Conservation (phyloP, 1,140 invertebrate genomes). For the Drosophila willistoni region DNA sequence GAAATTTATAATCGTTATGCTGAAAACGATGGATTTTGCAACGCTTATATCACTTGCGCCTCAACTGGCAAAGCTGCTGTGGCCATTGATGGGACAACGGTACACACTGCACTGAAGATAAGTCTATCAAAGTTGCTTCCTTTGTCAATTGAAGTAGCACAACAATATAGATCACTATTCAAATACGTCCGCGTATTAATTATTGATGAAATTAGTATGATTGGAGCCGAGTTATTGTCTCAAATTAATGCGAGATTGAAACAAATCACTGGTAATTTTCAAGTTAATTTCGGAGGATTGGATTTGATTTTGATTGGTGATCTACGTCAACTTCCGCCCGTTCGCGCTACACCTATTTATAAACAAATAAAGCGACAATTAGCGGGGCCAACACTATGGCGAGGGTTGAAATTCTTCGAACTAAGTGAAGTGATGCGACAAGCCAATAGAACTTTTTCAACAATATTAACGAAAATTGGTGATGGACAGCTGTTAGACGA, state of each 20-base stretch:
- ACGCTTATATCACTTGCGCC: no score
- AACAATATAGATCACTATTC: neutral
- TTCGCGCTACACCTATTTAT: neutral
- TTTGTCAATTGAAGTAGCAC: no score
- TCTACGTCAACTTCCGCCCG: neutral
- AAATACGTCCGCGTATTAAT: neutral
- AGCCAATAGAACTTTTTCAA: neutral
- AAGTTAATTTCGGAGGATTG: neutral
- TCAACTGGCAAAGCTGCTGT: no score
- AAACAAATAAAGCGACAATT: neutral
- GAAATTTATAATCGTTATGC: no score
- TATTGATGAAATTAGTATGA: neutral
- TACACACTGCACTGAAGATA: no score
- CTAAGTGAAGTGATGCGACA: neutral
- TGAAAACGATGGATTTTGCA: no score
- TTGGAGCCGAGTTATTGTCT: neutral
- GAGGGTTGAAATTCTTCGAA: slow-evolving; percentile 3
- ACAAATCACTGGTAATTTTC: neutral
- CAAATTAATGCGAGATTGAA: neutral
- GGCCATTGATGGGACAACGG: no score
- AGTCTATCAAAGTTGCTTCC: no score
- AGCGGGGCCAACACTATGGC: neutral
- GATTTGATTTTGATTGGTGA: neutral
- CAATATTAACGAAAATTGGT: neutral
- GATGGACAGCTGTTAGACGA: neutral